Conservation (phyloP, 2,113 vertebrate genomes). For the Aramus guarauna region DNA sequence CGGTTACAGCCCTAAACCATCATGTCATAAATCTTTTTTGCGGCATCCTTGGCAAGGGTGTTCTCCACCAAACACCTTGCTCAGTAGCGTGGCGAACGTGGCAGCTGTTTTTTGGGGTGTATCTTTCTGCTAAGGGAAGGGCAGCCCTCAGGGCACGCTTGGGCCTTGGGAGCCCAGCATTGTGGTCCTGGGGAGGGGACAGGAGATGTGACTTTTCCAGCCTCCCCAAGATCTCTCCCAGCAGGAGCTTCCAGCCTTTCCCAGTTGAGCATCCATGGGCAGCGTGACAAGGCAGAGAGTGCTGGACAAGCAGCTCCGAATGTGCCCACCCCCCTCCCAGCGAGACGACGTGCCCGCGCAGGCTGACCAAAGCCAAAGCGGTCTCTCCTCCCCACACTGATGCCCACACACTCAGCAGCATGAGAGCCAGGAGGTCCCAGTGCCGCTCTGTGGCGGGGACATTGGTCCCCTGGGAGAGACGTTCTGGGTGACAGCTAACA, state of each 20-base stretch:
- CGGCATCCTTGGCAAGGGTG: neutral
- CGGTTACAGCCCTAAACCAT: neutral
- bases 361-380: neutral
- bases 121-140: neutral
- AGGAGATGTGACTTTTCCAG: neutral
- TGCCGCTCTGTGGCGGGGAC: neutral
- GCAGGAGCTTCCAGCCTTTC: neutral
- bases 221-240: neutral
- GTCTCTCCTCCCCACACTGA: neutral
- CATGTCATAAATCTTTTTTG: neutral
- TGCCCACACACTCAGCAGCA: rapidly evolving
- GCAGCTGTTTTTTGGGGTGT: neutral
- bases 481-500: neutral
- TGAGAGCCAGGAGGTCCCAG: neutral
- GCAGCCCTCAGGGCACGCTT: neutral
- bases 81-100: rapidly evolving
- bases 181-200: neutral
- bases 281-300: neutral
- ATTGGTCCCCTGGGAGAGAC: neutral
- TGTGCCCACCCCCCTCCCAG: neutral
- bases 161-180: neutral
- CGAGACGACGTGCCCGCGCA: rapidly evolving
- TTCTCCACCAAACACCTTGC: neutral
- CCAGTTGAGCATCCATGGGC: neutral
- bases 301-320: neutral